Evolutionary conservation across 2,888 invertebrate species (phyloP).

Genomic region (Chymomyza procnemis): DNA sequence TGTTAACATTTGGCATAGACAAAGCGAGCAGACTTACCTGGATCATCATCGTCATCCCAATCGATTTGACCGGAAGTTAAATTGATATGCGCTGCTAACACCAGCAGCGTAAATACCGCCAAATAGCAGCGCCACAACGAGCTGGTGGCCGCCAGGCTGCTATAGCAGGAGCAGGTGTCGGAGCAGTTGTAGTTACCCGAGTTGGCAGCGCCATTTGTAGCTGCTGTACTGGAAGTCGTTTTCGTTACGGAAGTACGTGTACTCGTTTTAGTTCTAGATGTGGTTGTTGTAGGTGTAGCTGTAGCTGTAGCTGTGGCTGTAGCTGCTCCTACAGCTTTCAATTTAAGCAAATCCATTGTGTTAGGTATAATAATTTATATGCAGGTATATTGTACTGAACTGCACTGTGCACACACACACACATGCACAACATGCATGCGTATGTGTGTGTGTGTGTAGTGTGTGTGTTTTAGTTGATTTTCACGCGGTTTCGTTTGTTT

Average conservation of each 20-base stretch:
- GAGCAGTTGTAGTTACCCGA: conserved; percentile 7
- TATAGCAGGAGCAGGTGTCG: conserved; percentile 5
- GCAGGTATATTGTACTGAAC: conserved; percentile 8
- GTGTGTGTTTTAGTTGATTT: neutral
- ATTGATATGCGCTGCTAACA: conserved; percentile 72
- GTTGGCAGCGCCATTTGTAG: conserved; percentile 50
- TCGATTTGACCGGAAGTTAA: conserved; percentile 78
- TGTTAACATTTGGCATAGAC: conserved; percentile 17
- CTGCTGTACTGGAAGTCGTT: conserved; percentile 58
- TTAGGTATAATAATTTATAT: conserved; percentile 47
- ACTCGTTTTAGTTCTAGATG: conserved; percentile 28
- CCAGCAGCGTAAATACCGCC: conserved; percentile 68
- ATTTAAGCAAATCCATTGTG: conserved; percentile 66
- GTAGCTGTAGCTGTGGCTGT: conserved; percentile 24
- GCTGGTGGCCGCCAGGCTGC: neutral
- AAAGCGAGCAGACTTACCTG: conserved; percentile 73
- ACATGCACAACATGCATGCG: neutral
- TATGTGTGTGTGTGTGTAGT: neutral
- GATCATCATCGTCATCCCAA: conserved; percentile 79
- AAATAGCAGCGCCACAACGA: conserved; percentile 55
- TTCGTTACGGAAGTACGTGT: conserved; percentile 31
- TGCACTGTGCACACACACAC: neutral
- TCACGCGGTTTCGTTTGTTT: conserved; percentile 1
- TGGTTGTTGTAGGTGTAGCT: neutral
- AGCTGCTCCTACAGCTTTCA: conserved; percentile 42